phyloP scores from a whole-genome alignment of 2,797 vertebrate genomes.

The Stomatorhinus walkeri region DNA sequence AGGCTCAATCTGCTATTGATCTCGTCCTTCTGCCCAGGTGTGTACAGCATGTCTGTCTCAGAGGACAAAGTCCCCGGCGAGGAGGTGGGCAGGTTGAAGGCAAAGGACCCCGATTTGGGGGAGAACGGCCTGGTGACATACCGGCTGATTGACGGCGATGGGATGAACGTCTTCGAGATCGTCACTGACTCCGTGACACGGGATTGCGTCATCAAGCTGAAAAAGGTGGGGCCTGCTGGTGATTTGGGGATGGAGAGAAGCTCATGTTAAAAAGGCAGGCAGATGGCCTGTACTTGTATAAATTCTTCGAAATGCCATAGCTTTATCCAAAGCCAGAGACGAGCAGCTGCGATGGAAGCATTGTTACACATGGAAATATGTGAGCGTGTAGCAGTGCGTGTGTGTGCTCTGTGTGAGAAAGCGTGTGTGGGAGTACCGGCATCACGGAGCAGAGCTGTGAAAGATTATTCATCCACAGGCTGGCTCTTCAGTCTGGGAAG shows the following conservation, averaged over 20 bases:
- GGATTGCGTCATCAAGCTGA: conserved; percentile 90
- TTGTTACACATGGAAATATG: conserved; percentile 19
- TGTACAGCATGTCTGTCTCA: conserved; percentile 74
- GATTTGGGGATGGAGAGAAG: conserved; percentile 9
- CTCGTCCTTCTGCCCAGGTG: conserved; percentile 49
- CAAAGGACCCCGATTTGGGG: conserved; percentile 86
- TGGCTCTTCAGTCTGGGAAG: background rate
- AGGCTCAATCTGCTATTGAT: background rate
- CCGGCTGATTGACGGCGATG: conserved; percentile 82
- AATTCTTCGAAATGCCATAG: background rate
- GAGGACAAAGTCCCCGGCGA: conserved; percentile 73
- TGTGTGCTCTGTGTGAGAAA: background rate
- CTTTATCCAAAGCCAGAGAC: background rate
- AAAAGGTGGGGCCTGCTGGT: conserved; percentile 69
- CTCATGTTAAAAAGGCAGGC: background rate
- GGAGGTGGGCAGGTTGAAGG: conserved; percentile 79
- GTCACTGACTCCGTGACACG: conserved; percentile 86
- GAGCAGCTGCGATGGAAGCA: conserved; percentile 7
- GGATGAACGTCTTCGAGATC: conserved; percentile 79
- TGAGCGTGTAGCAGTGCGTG: background rate
- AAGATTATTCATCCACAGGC: conserved; percentile 12
- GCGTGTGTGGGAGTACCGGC: background rate
- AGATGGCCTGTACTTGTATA: background rate
- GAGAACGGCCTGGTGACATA: conserved; percentile 91
- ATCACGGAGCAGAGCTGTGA: background rate